Conservation (phyloP, 2,888 invertebrate species). For the Cephus nigrinus region DNA sequence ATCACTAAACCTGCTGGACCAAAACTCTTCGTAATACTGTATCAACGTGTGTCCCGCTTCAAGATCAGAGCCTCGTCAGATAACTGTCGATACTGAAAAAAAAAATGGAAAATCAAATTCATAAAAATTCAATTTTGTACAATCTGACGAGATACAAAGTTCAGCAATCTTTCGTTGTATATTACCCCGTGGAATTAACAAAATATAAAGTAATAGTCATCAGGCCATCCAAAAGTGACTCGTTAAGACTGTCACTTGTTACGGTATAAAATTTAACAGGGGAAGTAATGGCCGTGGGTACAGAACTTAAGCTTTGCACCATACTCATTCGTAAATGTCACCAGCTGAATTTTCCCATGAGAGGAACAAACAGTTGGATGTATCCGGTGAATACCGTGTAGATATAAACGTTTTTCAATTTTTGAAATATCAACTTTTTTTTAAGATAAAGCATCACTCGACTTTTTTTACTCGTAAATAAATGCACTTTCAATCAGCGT, state of each 20-base stretch:
- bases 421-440: background rate
- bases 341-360: too few species aligned
- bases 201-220: too few species aligned
- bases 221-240: too few species aligned
- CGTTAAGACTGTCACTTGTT: too few species aligned
- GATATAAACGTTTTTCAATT: background rate
- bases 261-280: background rate
- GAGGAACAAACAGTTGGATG: too few species aligned
- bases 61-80: background rate
- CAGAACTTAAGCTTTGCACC: too few species aligned
- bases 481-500: too few species aligned
- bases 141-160: background rate
- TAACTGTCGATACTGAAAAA: background rate
- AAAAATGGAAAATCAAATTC: background rate
- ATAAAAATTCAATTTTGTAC: background rate
- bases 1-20: constrained; percentile 45
- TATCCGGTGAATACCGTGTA: too few species aligned
- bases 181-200: background rate
- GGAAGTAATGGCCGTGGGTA: background rate
- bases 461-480: too few species aligned
- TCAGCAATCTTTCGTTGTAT: background rate
- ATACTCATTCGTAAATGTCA: too few species aligned
- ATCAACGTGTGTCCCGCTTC: background rate
- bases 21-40: background rate
- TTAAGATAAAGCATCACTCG: too few species aligned